These are phyloP conservation scores for Eumerus sabulonum DNA, from an alignment of 2,888 invertebrate species.

Conservation along the genomic window DNA sequence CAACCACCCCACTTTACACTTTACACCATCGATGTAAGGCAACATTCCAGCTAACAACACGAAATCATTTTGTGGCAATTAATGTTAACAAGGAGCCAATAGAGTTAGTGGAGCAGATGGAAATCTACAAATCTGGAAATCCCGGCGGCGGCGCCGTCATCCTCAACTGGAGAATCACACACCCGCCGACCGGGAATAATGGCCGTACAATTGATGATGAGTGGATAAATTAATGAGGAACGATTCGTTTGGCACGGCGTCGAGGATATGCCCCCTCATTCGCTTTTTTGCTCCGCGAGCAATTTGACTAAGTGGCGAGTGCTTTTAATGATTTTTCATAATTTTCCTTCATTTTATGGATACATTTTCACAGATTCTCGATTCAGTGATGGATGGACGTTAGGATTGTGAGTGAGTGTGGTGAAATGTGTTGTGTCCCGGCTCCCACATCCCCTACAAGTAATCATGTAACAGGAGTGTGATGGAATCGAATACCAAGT, in stretches of 20 bases:
- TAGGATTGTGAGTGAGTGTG: constrained; percentile 38
- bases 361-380: constrained; percentile 46
- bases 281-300: constrained; percentile 24
- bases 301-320: constrained; percentile 66
- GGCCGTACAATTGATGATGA: constrained; percentile 72
- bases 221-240: constrained; percentile 78
- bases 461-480: no score
- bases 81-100: constrained; percentile 69
- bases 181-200: constrained; percentile 25
- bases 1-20: constrained; percentile 64
- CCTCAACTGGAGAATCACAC: constrained; percentile 47
- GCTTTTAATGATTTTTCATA: constrained; percentile 64
- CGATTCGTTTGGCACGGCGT: constrained; percentile 74
- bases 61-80: constrained; percentile 68
- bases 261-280: neutral
- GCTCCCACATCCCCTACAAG: no score
- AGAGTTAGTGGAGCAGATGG: constrained; percentile 51
- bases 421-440: constrained; percentile 27
- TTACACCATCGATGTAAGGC: constrained; percentile 36
- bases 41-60: constrained; percentile 66
- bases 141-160: constrained; percentile 24
- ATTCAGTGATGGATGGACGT: constrained; percentile 42
- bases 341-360: constrained; percentile 61
- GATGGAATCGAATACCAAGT: no score
- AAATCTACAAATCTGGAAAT: constrained; percentile 10